Base-by-base conservation (phyloP, 2,888 invertebrate genomes). In the Onchidella celtica region DNA sequence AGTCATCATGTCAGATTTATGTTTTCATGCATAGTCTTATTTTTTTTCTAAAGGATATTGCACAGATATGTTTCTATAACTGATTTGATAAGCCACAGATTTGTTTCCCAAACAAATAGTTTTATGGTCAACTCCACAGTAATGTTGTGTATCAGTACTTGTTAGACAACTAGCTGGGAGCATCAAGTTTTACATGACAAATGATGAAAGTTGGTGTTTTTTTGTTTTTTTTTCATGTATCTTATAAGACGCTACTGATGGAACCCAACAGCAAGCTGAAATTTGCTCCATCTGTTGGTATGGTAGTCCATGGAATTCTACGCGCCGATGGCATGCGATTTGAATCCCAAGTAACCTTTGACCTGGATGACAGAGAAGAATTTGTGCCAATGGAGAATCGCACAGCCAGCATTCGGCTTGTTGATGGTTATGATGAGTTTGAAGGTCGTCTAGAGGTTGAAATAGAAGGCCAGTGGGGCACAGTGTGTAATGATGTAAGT, bases 381-480 rank as follows among this genome's bases (percentile, higher is more conserved):
- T 75, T 82, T 69, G 63, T 88, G 3, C 88, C 89, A 1, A 79
- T 91, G 34, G 88, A 86, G 70, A 91, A 91, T 81, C 87, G 90
- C 24, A 91, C 91, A 0, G 88, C 89, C 0, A 96, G 96, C 0
- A 96, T 98, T 6, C 95, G 97, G 85, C 94, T 98, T 55, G 94
- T 97, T 0, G 97, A 97, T 29, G 98, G 98, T 0, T 95, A 95
- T 84, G 96, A 96, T 1, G 95, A 95, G 75, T 95, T 95, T 83
- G 98, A 98, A 94, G 99, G 99, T 0, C 95, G 98, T n/a, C 87
- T 94, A 29, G 94, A 96, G 94, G 95, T 99, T 0, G 95, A 96
- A 89, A 94, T 98, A 11, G 95, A 96, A 82, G 96, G 96, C 0
- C 95, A 96, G 92, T 99, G 99, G 99, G 99, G 99, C 55, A 99